phyloP scores from a whole-genome alignment of 2,888 invertebrate species.

The Cenopis cana region DNA sequence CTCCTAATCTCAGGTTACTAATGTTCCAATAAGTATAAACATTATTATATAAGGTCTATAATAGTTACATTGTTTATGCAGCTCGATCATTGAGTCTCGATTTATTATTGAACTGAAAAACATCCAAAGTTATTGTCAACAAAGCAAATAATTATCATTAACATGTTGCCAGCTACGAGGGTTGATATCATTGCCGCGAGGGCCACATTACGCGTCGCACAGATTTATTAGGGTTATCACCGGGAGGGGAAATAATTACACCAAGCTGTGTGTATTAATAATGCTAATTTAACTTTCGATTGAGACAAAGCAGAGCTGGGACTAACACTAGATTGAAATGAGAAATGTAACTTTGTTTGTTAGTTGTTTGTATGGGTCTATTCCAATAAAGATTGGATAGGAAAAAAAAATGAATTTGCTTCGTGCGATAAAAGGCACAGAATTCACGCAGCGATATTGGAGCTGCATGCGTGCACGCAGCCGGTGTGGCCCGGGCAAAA shows the following conservation, averaged over 20 bases:
- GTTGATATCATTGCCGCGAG: conserved; percentile 48
- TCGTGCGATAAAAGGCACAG: too few species aligned
- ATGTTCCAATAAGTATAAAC: too few species aligned
- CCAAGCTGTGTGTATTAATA: conserved; percentile 47
- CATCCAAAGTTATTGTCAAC: not conserved
- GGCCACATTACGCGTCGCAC: conserved; percentile 54
- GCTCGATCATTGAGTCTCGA: too few species aligned
- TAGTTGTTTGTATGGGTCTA: not conserved
- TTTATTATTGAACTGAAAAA: not conserved
- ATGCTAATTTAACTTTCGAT: conserved; percentile 43
- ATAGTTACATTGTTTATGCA: too few species aligned
- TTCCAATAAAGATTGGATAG: not conserved
- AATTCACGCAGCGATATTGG: too few species aligned
- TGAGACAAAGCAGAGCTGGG: conserved; percentile 34
- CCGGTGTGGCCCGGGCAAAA: too few species aligned
- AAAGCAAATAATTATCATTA: conserved; percentile 26
- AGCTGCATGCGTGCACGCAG: too few species aligned
- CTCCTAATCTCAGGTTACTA: too few species aligned
- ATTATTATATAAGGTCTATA: too few species aligned
- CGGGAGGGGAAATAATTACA: conserved; percentile 56
- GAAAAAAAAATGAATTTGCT: not conserved
- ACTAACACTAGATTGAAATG: not conserved
- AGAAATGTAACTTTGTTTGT: not conserved
- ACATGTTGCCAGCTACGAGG: not conserved
- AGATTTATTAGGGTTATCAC: conserved; percentile 57